These are phyloP conservation scores for Thunnus maccoyii DNA, from an alignment of 2,113 vertebrate genomes.

Conservation along the genomic window DNA sequence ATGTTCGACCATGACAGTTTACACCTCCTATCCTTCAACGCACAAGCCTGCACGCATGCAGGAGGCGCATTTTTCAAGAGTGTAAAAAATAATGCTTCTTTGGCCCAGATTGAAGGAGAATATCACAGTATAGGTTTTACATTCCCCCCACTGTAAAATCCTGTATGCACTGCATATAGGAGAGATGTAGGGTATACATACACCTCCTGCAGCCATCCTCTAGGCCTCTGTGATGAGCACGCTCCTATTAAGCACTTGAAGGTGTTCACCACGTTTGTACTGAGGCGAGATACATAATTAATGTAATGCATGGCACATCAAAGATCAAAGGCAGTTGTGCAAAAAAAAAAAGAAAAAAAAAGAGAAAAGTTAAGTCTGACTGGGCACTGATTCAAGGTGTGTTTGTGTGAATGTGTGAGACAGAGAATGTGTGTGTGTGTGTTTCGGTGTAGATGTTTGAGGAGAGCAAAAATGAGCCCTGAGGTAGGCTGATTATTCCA, in stretches of 20 bases:
- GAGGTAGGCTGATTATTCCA: constrained; percentile 8
- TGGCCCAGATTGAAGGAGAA: constrained; percentile 33
- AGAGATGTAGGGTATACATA: constrained; percentile 19
- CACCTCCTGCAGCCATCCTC: constrained; percentile 72
- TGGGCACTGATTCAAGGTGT: constrained; percentile 71
- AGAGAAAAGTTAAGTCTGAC: constrained; percentile 70
- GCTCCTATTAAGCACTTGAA: constrained; percentile 70
- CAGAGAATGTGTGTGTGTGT: constrained; percentile 4
- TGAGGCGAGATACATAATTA: constrained; percentile 83
- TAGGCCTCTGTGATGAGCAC: constrained; percentile 68
- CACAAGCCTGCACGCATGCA: constrained; percentile 2
- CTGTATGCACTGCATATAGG: constrained; percentile 37
- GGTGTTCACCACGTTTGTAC: constrained; percentile 73
- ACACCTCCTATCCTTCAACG: constrained; percentile 27
- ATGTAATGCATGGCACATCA: constrained; percentile 79
- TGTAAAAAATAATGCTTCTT: constrained; percentile 49
- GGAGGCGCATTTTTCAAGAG: constrained; percentile 16
- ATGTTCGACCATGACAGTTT: constrained; percentile 40
- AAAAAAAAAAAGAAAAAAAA: constrained; percentile 33
- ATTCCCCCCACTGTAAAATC: constrained; percentile 21
- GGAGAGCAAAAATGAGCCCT: background rate
- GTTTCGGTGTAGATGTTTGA: constrained; percentile 16
- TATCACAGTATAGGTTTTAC: constrained; percentile 15
- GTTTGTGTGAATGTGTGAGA: constrained; percentile 28
- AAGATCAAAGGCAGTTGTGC: constrained; percentile 81